Percentiles rank a stretch among this genome's conserved stretches.
These are phyloP conservation scores for Micromesistius poutassou DNA, from an alignment of 2,797 vertebrate species.

Conservation along the genomic window DNA sequence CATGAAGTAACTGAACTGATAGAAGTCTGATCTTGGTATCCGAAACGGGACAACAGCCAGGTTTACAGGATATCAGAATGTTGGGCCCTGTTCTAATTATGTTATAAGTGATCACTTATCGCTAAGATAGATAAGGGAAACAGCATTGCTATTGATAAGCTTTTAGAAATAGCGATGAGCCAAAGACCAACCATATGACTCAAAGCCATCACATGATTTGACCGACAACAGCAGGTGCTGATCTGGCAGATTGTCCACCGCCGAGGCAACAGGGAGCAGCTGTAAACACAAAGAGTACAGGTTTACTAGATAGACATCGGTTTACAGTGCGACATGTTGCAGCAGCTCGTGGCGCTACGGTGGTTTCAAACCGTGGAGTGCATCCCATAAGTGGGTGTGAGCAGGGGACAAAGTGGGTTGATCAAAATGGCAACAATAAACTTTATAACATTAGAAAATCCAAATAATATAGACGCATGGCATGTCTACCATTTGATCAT, in stretches of 20 bases:
- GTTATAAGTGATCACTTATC: neutral
- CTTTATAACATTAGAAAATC: too few relatives aligned
- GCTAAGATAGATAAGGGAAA: neutral
- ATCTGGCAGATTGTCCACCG: slow-evolving; percentile 76
- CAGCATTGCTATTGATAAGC: neutral
- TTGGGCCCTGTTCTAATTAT: neutral
- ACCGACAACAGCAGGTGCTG: slow-evolving; percentile 80
- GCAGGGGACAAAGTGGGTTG: too few relatives aligned
- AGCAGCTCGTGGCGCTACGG: neutral
- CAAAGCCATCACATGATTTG: slow-evolving; percentile 81
- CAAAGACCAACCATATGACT: slow-evolving; percentile 77
- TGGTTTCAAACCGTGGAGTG: too few relatives aligned
- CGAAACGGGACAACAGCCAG: too few relatives aligned
- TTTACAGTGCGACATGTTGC: neutral
- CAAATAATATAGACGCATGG: neutral
- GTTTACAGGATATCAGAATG: too few relatives aligned
- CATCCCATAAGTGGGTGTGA: too few relatives aligned
- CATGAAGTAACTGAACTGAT: too few relatives aligned
- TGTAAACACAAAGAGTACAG: slow-evolving; percentile 39
- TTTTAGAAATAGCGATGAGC: neutral
- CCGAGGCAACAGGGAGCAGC: slow-evolving; percentile 73
- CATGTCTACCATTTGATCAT: neutral
- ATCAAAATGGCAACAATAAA: too few relatives aligned
- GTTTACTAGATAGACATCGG: neutral
- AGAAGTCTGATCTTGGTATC: too few relatives aligned